Percentiles rank a stretch among this genome's conserved stretches.
phyloP scores from a whole-genome alignment of 2,888 invertebrate species.

The Zeuzera pyrina region DNA sequence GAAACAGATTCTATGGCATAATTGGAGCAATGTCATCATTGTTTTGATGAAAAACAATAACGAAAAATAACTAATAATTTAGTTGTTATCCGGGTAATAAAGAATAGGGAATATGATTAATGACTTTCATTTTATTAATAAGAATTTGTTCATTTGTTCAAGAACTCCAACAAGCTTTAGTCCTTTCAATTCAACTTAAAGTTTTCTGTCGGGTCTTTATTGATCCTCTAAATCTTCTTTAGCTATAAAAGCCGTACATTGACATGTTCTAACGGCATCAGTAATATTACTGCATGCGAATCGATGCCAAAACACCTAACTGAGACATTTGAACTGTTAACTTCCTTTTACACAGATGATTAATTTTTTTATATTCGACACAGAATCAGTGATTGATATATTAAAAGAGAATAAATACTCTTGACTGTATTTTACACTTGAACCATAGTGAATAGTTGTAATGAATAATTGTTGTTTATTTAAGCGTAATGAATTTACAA shows the following conservation, averaged over 20 bases:
- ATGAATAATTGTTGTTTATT: background rate
- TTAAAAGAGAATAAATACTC: background rate
- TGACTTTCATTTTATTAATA: too few relatives aligned
- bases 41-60: slow-evolving; percentile 5
- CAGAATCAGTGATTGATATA: slow-evolving; percentile 7
- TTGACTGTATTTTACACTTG: background rate
- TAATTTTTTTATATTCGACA: slow-evolving; percentile 6
- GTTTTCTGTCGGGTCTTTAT: too few relatives aligned
- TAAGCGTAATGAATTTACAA: background rate
- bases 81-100: too few relatives aligned
- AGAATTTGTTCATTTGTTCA: too few relatives aligned
- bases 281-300: slow-evolving; percentile 13
- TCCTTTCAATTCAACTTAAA: too few relatives aligned
- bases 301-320: slow-evolving; percentile 20
- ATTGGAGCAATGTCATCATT: slow-evolving; percentile 22
- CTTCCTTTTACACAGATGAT: slow-evolving; percentile 3
- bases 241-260: slow-evolving; percentile 13
- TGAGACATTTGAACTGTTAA: slow-evolving; percentile 4
- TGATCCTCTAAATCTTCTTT: background rate
- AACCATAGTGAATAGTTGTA: background rate
- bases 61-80: too few relatives aligned
- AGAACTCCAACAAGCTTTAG: too few relatives aligned
- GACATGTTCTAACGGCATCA: slow-evolving; percentile 22
- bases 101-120: too few relatives aligned
- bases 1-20: slow-evolving; percentile 20